Evolutionary conservation across 2,797 vertebrate genomes (phyloP).

Genomic region (Buceros bicornis): DNA sequence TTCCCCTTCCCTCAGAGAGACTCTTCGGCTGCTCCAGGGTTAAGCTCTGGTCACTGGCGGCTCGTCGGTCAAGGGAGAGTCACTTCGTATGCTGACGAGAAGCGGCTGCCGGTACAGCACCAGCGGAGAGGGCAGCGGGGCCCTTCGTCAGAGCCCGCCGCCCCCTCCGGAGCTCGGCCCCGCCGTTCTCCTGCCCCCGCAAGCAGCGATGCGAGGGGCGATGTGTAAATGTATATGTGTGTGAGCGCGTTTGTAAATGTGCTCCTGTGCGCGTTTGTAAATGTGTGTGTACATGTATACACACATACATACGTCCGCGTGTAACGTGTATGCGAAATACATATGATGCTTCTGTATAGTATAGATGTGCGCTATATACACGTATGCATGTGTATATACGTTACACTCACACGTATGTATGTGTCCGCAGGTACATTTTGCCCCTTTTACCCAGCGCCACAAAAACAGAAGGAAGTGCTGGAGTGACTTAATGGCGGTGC

Average conservation of each 20-base stretch:
- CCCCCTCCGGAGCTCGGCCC: background rate
- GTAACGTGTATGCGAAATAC: no score
- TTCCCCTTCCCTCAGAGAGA: background rate
- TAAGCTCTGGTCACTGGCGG: background rate
- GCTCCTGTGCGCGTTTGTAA: background rate
- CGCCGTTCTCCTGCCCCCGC: background rate
- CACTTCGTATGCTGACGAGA: background rate
- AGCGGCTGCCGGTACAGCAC: background rate
- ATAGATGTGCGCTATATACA: accelerated
- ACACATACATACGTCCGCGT: background rate
- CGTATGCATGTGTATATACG: accelerated
- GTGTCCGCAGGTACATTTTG: background rate
- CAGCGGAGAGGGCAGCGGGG: background rate
- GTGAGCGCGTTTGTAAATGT: no score
- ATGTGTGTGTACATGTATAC: background rate
- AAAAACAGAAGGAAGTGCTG: background rate
- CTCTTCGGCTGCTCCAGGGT: background rate
- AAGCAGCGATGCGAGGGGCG: background rate
- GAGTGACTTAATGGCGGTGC: background rate
- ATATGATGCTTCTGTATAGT: accelerated
- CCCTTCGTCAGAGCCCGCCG: background rate
- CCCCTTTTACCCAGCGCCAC: background rate
- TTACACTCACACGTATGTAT: accelerated
- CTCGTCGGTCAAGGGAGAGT: background rate
- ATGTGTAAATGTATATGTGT: accelerated